Evolutionary conservation across 2,113 vertebrate species (phyloP), one percentile per base, ranked within the genome.

Genomic region (Macquaria australasica): DNA sequence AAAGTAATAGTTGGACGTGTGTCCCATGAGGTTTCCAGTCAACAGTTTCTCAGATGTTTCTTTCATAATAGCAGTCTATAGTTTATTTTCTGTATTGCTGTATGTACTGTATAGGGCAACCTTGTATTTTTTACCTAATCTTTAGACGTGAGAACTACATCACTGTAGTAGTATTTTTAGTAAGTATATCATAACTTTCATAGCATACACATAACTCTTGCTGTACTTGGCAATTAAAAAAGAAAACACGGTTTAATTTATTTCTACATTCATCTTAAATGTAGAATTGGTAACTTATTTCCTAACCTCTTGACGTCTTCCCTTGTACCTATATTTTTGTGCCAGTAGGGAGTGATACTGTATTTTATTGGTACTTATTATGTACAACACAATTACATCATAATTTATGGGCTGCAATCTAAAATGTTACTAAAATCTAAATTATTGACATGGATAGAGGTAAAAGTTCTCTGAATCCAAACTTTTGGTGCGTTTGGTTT

Each of bases 401-500:
- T 31, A 60, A 60, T 43, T 78, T 34, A 3, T 14, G 48, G 23
- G 23, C 48, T 43, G 7, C 37, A 71, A 25, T 39, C 12, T 43
- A 34, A 81, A n/a, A 12, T 63, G 16, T 58, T 68, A 34, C 43
- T 39, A 5, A 31, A 64, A 21, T 34, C 31, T 48, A 23, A 37
- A 73, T 41, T 55, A 78, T 71, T 51, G 43, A 59, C n/a, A 59
- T 41, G 1, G 23, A 12, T 34, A 31, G 9, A 34, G 18, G 21
- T 28, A 73, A 8, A 45, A 21, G 0, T 39, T 64, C 41, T 62
- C 34, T 25, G 45, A 82, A 62, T 14, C 45, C 2, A 53, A 67
- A 62, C 10, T 55, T 39, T 69, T 39, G 7, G 8, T 63, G 3
- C 73, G 60, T 85, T 76, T 83, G 8, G 23, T 43, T 78, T 25